Base-by-base conservation (phyloP, 2,888 invertebrate species). In the Euzetes globulus region DNA sequence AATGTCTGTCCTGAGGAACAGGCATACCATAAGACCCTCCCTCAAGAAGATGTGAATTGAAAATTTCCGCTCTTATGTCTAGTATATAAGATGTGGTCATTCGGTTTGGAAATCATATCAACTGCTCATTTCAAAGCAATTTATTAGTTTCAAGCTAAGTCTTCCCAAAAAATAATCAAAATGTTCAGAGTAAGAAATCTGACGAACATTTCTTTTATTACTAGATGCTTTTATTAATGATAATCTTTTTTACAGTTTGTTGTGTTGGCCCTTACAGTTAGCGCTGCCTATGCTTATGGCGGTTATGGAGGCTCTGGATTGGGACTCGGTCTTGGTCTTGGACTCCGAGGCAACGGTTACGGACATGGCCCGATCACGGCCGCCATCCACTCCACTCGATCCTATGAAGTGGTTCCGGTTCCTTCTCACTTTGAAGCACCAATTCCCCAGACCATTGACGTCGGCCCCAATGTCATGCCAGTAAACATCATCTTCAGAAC, bases 401-500 rank as follows among this genome's bases (percentile, higher is more conserved):
- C 68, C 17, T 68, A 45, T 25, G 68, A 68, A 13, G 45, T 68
- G 1, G 22, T 37, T 9, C 68, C 37, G 9, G 68, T 68, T 68
- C 45, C 68, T 3, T 45, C 45, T 5, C 11, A 22, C 37, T 37
- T 45, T 6, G 68, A 68, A 19, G 41, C 68, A 4, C 9, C 68
- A 0, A 37, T 68, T 19, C 45, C 41, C 15, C 68, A 68, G 25
- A 19, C 25, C 68, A 68, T 68, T 15, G 68, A 68, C 4, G 68
- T 68, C 22, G 22, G 13, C 15, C 22, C 41, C 2, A 68, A 37
- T 22, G 15, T 45, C 19, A 41, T 45, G 25, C 68, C 68, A 19
- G 68, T 68, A 9, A 37, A 68, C 68, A 68, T 68, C 11, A 22
- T 68, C 41, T 68, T 68, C 68, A 11, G 68, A 41, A 45, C 68